A percentile compares a stretch with the other conserved stretches of the same genome.
Conservation (phyloP, 1,140 invertebrate species). For the Apis mellifera region DNA sequence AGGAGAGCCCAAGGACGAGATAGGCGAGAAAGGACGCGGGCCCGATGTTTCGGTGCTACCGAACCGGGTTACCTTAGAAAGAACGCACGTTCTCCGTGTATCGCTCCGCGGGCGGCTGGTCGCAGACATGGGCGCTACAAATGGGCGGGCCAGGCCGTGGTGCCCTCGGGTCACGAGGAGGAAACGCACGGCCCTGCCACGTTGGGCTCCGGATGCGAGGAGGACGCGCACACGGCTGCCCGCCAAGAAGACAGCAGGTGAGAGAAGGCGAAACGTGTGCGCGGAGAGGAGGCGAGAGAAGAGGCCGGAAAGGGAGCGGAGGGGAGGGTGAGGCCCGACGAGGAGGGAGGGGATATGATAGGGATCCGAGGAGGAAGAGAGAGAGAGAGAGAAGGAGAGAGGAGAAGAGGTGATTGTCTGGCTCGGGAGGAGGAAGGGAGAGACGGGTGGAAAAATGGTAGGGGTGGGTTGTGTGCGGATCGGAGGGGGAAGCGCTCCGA, state of each 20-base stretch:
- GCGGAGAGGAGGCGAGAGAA: neutral
- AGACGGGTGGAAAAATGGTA: constrained; percentile 9
- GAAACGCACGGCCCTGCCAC: constrained; percentile 71
- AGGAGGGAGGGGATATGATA: constrained; percentile 14
- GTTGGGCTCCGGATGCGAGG: constrained; percentile 50
- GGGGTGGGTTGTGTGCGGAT: constrained; percentile 9
- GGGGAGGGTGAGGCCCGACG: neutral
- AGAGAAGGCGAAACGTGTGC: constrained; percentile 44
- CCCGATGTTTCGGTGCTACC: constrained; percentile 34
- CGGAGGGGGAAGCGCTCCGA: constrained; percentile 44
- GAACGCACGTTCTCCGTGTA: constrained; percentile 59
- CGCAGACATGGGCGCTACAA: constrained; percentile 79
- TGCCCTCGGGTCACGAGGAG: constrained; percentile 76
- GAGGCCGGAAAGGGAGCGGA: neutral
- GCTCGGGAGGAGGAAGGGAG: constrained; percentile 2
- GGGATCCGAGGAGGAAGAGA: constrained; percentile 10
- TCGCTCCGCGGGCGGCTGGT: constrained; percentile 74
- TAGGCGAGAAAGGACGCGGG: constrained; percentile 25
- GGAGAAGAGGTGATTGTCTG: constrained; percentile 24
- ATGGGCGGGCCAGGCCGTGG: constrained; percentile 76
- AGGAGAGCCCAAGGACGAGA: constrained; percentile 7
- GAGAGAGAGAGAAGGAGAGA: constrained; percentile 11
- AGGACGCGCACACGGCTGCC: constrained; percentile 29
- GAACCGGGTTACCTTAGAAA: constrained; percentile 26
- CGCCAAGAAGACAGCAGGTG: constrained; percentile 17